A percentile compares a stretch with the other conserved stretches of the same genome.
Evolutionary conservation across 2,113 vertebrate genomes (phyloP).

Genomic region (Corythornis cristatus): DNA sequence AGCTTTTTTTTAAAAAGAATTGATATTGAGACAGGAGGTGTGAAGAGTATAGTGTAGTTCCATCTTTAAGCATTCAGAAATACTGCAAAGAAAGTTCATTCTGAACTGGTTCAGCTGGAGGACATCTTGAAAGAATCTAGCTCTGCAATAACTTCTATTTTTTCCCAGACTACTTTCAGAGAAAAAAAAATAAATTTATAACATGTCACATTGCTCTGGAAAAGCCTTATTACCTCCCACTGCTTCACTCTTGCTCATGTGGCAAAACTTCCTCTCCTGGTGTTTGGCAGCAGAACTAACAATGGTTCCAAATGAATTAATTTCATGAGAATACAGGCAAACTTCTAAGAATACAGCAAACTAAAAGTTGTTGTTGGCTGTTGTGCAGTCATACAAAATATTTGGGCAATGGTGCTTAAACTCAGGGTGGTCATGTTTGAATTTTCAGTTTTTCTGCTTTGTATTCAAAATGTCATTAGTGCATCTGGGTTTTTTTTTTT

Average conservation of each 20-base stretch:
- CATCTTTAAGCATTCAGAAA: background rate
- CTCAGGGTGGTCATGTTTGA: background rate
- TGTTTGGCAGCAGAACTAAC: background rate
- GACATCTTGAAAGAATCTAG: background rate
- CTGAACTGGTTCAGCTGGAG: background rate
- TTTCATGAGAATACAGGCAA: background rate
- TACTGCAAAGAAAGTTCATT: background rate
- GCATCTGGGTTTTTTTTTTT: background rate
- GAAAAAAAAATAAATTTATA: no score
- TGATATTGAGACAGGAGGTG: background rate
- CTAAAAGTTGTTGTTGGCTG: background rate
- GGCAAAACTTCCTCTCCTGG: background rate
- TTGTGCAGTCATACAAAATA: rapidly evolving
- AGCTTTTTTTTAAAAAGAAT: background rate
- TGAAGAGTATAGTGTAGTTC: background rate
- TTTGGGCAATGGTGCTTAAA: background rate
- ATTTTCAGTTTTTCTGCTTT: background rate
- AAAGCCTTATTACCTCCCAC: background rate
- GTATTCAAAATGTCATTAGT: background rate
- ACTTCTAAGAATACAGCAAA: background rate
- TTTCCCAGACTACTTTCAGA: background rate
- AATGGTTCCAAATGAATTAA: background rate
- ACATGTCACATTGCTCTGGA: background rate
- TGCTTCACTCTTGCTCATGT: background rate
- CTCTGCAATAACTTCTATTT: background rate